Evolutionary conservation across 1,140 invertebrate species (phyloP).

Genomic region (Tribolium castaneum): DNA sequence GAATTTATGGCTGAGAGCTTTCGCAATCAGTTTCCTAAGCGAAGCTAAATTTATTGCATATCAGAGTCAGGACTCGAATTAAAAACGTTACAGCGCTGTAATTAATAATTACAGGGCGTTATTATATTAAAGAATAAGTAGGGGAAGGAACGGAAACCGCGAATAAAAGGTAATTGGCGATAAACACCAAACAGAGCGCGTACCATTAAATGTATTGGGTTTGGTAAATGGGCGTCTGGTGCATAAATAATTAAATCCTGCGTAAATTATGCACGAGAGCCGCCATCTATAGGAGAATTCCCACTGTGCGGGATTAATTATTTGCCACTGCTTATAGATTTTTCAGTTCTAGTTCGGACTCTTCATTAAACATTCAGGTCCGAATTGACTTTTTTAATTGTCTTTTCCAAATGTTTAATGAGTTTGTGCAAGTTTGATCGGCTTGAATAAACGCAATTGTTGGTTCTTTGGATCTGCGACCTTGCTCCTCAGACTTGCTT

Average conservation of each 20-base stretch:
- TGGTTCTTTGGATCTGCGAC: not conserved
- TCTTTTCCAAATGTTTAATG: constrained; percentile 32
- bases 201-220: constrained; percentile 26
- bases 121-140: not conserved
- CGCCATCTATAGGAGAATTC: constrained; percentile 23
- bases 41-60: not conserved
- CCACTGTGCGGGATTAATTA: constrained; percentile 35
- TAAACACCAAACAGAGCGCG: constrained; percentile 10
- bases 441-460: not conserved
- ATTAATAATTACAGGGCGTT: constrained; percentile 2
- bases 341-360: not conserved
- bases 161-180: not conserved
- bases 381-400: constrained; percentile 19
- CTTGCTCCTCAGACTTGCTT: not conserved
- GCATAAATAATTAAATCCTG: constrained; percentile 27
- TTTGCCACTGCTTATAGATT: constrained; percentile 17
- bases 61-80: not conserved
- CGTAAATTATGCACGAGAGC: constrained; percentile 20
- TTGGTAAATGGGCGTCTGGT: constrained; percentile 12
- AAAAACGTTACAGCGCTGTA: not conserved
- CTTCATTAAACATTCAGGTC: not conserved
- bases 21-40: not conserved
- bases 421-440: not conserved
- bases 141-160: not conserved
- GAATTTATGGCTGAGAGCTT: constrained; percentile 10